Percentiles rank a stretch among this genome's conserved stretches.
Conservation (phyloP, 2,888 invertebrate species). For the Incurvaria masculella region DNA sequence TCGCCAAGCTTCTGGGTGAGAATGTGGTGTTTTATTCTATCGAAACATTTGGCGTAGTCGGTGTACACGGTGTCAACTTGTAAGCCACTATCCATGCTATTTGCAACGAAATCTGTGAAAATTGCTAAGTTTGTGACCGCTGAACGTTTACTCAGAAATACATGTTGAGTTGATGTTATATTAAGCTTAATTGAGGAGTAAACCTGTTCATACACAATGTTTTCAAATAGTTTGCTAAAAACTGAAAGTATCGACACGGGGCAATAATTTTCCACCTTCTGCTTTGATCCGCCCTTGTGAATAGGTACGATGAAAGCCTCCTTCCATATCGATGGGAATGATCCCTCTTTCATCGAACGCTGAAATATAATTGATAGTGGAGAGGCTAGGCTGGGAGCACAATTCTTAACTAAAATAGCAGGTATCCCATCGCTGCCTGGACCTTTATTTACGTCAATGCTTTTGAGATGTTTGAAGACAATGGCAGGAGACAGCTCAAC, state of each 20-base stretch:
- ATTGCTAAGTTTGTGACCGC: slow-evolving; percentile 1
- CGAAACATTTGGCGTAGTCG: slow-evolving; percentile 2
- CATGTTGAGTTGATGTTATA: slow-evolving; percentile 2
- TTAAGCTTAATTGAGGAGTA: not conserved
- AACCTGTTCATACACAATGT: slow-evolving; percentile 1
- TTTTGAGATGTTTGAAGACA: not conserved
- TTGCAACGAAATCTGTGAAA: not conserved
- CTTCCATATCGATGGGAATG: slow-evolving; percentile 6
- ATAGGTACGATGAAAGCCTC: slow-evolving; percentile 5
- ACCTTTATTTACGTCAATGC: not conserved
- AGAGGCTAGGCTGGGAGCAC: not conserved
- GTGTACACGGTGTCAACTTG: slow-evolving; percentile 5
- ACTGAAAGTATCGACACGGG: slow-evolving; percentile 7
- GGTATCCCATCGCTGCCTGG: not conserved
- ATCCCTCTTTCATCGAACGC: not conserved
- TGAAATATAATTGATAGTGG: not conserved
- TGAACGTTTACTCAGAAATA: slow-evolving; percentile 6
- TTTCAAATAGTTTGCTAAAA: slow-evolving; percentile 5
- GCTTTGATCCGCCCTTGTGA: slow-evolving; percentile 5
- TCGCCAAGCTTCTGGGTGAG: not conserved
- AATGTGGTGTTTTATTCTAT: not conserved
- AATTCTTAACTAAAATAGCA: not conserved
- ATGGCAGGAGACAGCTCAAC: not conserved
- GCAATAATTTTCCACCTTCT: slow-evolving; percentile 5
- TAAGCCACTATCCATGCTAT: not conserved